A percentile compares a stretch with the other conserved stretches of the same genome.
These are phyloP conservation scores for Saguinus midas DNA, from an alignment of 2,113 vertebrate genomes.

Conservation along the genomic window DNA sequence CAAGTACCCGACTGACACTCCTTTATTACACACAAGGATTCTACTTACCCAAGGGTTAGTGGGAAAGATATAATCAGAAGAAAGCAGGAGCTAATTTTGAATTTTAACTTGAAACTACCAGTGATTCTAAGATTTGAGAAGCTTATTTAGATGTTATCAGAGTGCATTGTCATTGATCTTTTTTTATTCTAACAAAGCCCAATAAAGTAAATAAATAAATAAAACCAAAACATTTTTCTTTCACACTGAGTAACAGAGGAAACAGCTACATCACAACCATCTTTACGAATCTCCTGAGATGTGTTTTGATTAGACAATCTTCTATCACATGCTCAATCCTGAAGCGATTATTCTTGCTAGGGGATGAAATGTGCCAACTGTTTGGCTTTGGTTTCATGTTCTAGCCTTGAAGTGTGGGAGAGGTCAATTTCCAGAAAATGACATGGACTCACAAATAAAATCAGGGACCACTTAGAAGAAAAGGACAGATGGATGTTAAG, in stretches of 20 bases:
- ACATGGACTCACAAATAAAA: not conserved
- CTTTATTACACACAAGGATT: not conserved
- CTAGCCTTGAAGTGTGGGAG: not conserved
- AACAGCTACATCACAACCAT: not conserved
- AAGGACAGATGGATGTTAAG: not conserved
- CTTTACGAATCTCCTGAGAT: not conserved
- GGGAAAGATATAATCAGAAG: not conserved
- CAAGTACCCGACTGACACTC: not conserved
- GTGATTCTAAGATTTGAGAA: conserved; percentile 23
- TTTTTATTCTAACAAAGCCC: not conserved
- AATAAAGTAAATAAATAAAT: not conserved
- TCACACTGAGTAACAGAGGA: not conserved
- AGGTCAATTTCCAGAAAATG: not conserved
- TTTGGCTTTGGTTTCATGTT: not conserved
- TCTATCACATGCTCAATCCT: not conserved
- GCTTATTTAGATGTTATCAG: conserved; percentile 31
- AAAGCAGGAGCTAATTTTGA: conserved; percentile 4
- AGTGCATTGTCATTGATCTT: not conserved
- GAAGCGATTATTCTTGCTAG: not conserved
- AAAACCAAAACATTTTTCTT: not conserved
- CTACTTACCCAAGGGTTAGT: not conserved
- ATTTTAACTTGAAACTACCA: not conserved
- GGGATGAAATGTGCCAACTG: fast-evolving
- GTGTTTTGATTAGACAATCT: not conserved
- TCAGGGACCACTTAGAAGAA: not conserved